Conservation (phyloP, 2,888 invertebrate species). For the Crocallis elinguaria region DNA sequence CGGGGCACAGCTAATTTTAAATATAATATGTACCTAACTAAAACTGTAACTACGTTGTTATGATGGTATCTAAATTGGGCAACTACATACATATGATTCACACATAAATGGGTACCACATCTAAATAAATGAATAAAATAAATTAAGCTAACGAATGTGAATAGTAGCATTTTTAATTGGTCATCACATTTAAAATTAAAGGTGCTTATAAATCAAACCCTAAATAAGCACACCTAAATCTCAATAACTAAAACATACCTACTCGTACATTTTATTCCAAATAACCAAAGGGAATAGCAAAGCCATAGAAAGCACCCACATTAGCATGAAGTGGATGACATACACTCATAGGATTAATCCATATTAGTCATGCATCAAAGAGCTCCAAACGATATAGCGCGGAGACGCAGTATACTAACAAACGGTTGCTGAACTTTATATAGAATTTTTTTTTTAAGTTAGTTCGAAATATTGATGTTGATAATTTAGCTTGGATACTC, state of each 20-base stretch:
- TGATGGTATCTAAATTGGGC: too few relatives aligned
- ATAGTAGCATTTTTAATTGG: too few relatives aligned
- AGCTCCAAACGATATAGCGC: constrained; percentile 63
- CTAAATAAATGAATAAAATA: too few relatives aligned
- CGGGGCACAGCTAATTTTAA: too few relatives aligned
- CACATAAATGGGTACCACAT: too few relatives aligned
- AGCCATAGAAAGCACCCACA: constrained; percentile 62
- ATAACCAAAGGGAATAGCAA: constrained; percentile 64
- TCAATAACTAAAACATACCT: background rate
- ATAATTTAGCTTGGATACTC: too few relatives aligned
- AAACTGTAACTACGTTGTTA: too few relatives aligned
- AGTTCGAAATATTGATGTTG: too few relatives aligned
- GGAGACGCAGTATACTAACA: constrained; percentile 37
- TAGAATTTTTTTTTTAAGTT: background rate
- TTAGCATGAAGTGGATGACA: constrained; percentile 80
- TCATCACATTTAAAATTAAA: too few relatives aligned
- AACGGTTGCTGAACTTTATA: background rate
- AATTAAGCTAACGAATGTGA: too few relatives aligned
- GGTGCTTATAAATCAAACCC: background rate
- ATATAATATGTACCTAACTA: too few relatives aligned
- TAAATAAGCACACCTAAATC: constrained; percentile 22
- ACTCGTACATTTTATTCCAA: constrained; percentile 46
- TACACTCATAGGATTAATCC: constrained; percentile 76
- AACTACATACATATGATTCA: too few relatives aligned
- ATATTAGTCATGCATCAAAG: constrained; percentile 82